A percentile compares a stretch with the other conserved stretches of the same genome.
Conservation (phyloP, 2,888 invertebrate genomes). For the Argyresthia goedartella region DNA sequence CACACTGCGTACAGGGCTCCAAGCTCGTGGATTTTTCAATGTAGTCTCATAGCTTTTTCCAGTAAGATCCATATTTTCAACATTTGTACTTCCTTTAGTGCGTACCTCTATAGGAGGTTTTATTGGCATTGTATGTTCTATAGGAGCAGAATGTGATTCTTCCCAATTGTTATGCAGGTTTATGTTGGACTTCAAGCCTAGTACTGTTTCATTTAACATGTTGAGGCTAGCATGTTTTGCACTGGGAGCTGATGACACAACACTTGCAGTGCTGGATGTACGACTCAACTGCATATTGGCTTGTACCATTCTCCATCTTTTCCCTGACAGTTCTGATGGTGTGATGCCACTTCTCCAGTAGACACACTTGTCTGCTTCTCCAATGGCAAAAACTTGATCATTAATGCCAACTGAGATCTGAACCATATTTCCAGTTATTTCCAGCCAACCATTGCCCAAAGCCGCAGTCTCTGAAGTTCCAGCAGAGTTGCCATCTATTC, state of each 20-base stretch:
- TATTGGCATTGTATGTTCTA: conserved; percentile 75
- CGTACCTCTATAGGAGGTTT: conserved; percentile 45
- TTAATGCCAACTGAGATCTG: conserved; percentile 87
- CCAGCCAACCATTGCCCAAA: conserved; percentile 88
- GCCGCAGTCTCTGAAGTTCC: conserved; percentile 82
- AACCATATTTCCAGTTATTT: conserved; percentile 89
- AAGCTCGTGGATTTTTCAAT: conserved; percentile 84
- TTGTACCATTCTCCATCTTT: conserved; percentile 86
- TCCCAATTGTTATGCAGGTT: conserved; percentile 74
- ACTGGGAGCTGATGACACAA: conserved; percentile 74
- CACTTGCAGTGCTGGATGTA: conserved; percentile 84
- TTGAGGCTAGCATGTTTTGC: conserved; percentile 79
- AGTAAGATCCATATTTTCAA: conserved; percentile 65
- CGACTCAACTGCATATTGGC: conserved; percentile 87
- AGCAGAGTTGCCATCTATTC: conserved; percentile 76
- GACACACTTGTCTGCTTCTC: conserved; percentile 83
- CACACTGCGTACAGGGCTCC: conserved; percentile 91
- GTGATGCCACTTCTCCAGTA: conserved; percentile 86
- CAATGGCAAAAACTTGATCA: conserved; percentile 92
- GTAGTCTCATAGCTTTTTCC: conserved; percentile 80
- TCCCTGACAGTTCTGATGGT: conserved; percentile 83
- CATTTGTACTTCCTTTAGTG: conserved; percentile 39
- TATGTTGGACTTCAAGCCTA: conserved; percentile 61
- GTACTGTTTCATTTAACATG: conserved; percentile 47
- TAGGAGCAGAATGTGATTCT: conserved; percentile 81